Evolutionary conservation across 2,888 invertebrate genomes (phyloP).

Genomic region (Catocala nupta): DNA sequence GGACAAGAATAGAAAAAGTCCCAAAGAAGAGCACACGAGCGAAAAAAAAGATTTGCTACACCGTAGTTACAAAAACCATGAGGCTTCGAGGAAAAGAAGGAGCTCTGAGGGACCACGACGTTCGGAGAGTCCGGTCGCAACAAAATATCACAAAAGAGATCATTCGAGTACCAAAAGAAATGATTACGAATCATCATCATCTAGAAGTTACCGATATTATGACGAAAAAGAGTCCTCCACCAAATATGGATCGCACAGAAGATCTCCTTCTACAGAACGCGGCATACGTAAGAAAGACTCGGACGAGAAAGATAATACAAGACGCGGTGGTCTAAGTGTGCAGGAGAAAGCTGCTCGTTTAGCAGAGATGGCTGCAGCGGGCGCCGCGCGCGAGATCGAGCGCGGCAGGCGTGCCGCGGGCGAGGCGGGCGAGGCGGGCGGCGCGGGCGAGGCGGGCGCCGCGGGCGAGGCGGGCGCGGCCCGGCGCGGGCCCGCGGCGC

Average conservation of each 20-base stretch:
- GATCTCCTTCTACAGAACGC: slow-evolving; percentile 23
- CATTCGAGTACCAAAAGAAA: slow-evolving; percentile 44
- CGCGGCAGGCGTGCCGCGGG: slow-evolving; percentile 88
- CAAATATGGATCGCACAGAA: slow-evolving; percentile 18
- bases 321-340: slow-evolving; percentile 59
- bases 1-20: slow-evolving; percentile 33
- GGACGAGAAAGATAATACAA: slow-evolving; percentile 46
- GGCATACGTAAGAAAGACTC: slow-evolving; percentile 42
- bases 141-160: slow-evolving; percentile 54
- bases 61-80: slow-evolving; percentile 24
- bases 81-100: slow-evolving; percentile 48
- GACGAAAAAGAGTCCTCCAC: slow-evolving; percentile 20
- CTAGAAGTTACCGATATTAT: slow-evolving; percentile 47
- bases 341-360: slow-evolving; percentile 88
- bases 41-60: slow-evolving; percentile 22
- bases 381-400: slow-evolving; percentile 90
- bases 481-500: slow-evolving; percentile 88
- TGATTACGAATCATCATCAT: slow-evolving; percentile 40
- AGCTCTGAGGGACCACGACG: slow-evolving; percentile 41
- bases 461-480: slow-evolving; percentile 71
- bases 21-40: slow-evolving; percentile 27
- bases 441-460: slow-evolving; percentile 63
- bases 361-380: slow-evolving; percentile 94
- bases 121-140: slow-evolving; percentile 46
- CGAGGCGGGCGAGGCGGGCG: slow-evolving; percentile 85